A percentile compares a stretch with the other conserved stretches of the same genome.
Conservation (phyloP, 2,797 vertebrate genomes). For the Chelmon rostratus region DNA sequence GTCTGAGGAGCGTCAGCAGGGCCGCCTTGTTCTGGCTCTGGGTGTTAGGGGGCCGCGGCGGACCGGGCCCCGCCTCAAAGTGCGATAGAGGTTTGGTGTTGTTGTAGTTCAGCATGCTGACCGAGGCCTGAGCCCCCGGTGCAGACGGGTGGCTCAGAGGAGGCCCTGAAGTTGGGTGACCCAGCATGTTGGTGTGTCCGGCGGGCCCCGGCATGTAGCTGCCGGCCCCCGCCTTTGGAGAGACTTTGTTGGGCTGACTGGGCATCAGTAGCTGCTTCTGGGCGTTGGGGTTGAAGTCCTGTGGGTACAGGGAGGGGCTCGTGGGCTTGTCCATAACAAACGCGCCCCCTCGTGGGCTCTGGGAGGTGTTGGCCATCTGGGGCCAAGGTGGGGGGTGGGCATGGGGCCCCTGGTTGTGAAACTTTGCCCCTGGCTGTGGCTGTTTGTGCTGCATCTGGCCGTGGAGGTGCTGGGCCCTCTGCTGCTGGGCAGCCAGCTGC, state of each 20-base stretch:
- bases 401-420: constrained; percentile 81
- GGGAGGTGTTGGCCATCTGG: constrained; percentile 86
- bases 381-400: constrained; percentile 89
- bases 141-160: constrained; percentile 84
- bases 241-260: constrained; percentile 89
- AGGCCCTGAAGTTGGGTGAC: constrained; percentile 82
- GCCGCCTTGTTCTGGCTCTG: constrained; percentile 89
- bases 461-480: constrained; percentile 92
- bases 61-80: constrained; percentile 91
- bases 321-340: constrained; percentile 93
- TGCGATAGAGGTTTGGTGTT: constrained; percentile 98
- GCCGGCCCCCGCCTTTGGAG: constrained; percentile 88
- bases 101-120: constrained; percentile 89
- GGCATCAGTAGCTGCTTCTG: constrained; percentile 91
- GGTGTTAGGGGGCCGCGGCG: constrained; percentile 71
- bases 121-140: constrained; percentile 77
- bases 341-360: constrained; percentile 87
- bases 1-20: constrained; percentile 87
- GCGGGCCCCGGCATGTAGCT: constrained; percentile 83
- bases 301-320: constrained; percentile 91
- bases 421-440: constrained; percentile 76
- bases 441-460: constrained; percentile 85
- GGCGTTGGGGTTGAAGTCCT: constrained; percentile 90
- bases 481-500: constrained; percentile 95
- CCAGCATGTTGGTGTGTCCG: constrained; percentile 88